Conservation (phyloP, 2,113 vertebrate genomes). For the Canis aureus region DNA sequence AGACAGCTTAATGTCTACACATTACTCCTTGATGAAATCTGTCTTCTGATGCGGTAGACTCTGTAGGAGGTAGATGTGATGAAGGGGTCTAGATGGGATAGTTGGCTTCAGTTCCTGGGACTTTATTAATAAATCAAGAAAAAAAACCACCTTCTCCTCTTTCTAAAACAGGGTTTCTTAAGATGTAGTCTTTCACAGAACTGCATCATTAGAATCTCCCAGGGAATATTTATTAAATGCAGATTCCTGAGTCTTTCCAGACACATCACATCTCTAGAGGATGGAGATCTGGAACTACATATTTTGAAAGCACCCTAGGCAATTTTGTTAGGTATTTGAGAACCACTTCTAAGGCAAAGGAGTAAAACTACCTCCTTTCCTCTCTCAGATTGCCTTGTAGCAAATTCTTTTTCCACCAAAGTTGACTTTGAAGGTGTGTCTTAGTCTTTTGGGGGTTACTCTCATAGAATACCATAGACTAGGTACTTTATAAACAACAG, state of each 20-base stretch:
- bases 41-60: neutral
- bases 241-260: neutral
- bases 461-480: neutral
- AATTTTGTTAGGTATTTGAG: neutral
- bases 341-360: neutral
- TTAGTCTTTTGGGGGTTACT: neutral
- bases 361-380: neutral
- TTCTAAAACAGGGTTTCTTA: neutral
- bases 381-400: neutral
- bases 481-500: neutral
- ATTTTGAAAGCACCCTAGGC: neutral
- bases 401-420: neutral
- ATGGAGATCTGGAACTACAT: neutral
- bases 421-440: neutral
- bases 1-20: neutral
- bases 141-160: neutral
- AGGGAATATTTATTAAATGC: neutral
- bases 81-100: neutral
- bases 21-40: neutral
- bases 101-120: neutral
- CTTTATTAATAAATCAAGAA: neutral
- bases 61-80: neutral
- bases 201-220: neutral
- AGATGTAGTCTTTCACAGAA: slow-evolving; percentile 11
- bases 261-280: neutral